Evolutionary conservation across 2,113 vertebrate genomes (phyloP), one percentile per base, ranked within the genome.

Genomic region (Festucalex cinctus): DNA sequence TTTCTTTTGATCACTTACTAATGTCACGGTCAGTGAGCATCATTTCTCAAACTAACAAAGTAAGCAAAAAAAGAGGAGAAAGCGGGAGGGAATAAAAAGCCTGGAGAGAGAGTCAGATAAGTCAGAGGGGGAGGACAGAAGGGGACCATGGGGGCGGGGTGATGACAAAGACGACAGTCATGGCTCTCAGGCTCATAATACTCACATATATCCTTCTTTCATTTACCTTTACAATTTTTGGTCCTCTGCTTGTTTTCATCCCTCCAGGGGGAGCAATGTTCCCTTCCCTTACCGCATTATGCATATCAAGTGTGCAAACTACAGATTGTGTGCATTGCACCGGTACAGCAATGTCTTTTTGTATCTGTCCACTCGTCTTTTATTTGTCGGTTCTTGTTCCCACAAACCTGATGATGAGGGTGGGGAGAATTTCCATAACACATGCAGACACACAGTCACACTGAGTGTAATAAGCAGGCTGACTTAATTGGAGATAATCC

Each of bases 151-250:
- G 79, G 78, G 75, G 77, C 59, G 51, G 85, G 70, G 65, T 65
- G 67, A 65, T 78, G 86, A 88, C 82, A 87, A 60, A 84, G 88
- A 89, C 71, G 9, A 41, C 39, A 41, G 39, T 68, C 85, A 89
- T 87, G 76, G 73, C 73, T 80, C 19, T 43, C 63, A 70, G 79
- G 66, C 44, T 80, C 65, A 71, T 64, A 73, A 82, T 72, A 73
- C 54, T 83, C 66, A 75, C 54, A 75, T 66, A 35, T 59, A 39
- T 66, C 58, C 61, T 65, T 73, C 44, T 73, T 65, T 68, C 75
- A 75, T 36, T 76, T 75, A 57, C 75, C 61, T 51, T 63, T 54
- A 46, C 48, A 53, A 44, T 61, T 62, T 49, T 41, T 48, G 41
- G 68, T 68, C 44, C 28, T 61, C 69, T 41, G 41, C 64, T 70